Percentiles rank a stretch among this genome's conserved stretches.
These are phyloP conservation scores for Charanyca ferruginea DNA, from an alignment of 2,888 invertebrate genomes.

Conservation along the genomic window DNA sequence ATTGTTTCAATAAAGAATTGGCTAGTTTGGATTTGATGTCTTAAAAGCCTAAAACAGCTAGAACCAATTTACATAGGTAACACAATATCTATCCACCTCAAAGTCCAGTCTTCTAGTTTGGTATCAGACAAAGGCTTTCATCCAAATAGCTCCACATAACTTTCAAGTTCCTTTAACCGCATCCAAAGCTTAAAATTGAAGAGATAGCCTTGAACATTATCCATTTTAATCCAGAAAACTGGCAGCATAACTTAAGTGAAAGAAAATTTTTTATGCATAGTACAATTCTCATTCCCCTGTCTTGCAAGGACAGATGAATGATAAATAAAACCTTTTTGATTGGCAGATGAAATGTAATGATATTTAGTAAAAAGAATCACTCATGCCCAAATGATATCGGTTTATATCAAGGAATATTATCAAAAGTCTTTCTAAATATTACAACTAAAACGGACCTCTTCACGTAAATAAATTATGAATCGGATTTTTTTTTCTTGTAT, in stretches of 20 bases:
- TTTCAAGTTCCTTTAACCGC: background rate
- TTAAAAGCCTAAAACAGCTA: no score
- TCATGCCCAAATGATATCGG: slow-evolving; percentile 31
- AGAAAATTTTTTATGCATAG: background rate
- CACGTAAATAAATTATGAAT: slow-evolving; percentile 67
- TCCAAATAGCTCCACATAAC: background rate
- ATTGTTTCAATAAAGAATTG: no score
- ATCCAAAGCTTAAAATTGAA: slow-evolving; percentile 11
- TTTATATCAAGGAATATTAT: background rate
- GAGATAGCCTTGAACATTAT: background rate
- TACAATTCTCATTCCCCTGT: background rate
- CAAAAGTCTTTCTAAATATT: slow-evolving; percentile 30
- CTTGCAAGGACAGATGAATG: slow-evolving; percentile 5
- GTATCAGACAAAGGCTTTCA: slow-evolving; percentile 1
- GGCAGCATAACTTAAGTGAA: background rate
- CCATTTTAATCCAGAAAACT: background rate
- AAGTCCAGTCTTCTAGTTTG: no score
- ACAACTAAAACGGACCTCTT: slow-evolving; percentile 57
- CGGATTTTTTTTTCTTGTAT: slow-evolving; percentile 54
- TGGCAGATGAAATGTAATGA: background rate
- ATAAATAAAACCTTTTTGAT: no score
- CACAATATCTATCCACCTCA: no score
- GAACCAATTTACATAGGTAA: no score
- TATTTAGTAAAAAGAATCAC: slow-evolving; percentile 4
- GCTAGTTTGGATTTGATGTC: no score